Evolutionary conservation across 2,888 invertebrate species (phyloP).

Genomic region (Hyles lineata): DNA sequence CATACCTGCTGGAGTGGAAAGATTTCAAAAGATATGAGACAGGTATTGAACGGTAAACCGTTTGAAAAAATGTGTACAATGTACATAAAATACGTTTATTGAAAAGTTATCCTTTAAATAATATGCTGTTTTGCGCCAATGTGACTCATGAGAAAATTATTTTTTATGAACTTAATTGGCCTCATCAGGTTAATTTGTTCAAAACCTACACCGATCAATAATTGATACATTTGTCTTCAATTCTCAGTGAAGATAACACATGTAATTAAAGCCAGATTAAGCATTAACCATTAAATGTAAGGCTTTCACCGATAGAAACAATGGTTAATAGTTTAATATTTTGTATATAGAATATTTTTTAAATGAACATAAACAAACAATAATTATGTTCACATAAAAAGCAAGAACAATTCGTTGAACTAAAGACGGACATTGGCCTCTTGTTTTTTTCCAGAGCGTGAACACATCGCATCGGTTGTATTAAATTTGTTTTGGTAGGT

Average conservation of each 20-base stretch:
- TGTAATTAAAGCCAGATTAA: not conserved
- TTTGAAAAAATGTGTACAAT: not conserved
- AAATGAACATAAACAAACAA: too few relatives aligned
- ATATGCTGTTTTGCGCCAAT: not conserved
- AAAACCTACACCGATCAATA: not conserved
- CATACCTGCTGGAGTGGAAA: constrained; percentile 27
- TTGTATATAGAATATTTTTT: not conserved
- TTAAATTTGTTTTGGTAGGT: constrained; percentile 35
- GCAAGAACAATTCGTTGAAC: constrained; percentile 62
- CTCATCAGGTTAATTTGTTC: not conserved
- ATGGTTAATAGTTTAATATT: not conserved
- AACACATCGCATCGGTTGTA: constrained; percentile 45
- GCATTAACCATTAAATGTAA: not conserved
- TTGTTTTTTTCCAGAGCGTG: constrained; percentile 65
- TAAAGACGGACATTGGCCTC: constrained; percentile 81
- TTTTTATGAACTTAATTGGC: not conserved
- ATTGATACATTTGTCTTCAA: not conserved
- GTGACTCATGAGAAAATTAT: constrained; percentile 5
- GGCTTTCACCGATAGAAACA: not conserved
- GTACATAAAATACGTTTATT: not conserved
- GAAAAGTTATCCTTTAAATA: not conserved
- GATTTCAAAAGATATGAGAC: constrained; percentile 19
- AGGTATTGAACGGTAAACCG: constrained; percentile 22
- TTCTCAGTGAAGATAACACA: not conserved
- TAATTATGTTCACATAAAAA: constrained; percentile 7